Evolutionary conservation across 2,888 invertebrate genomes (phyloP).

Genomic region (Caprella mutica): DNA sequence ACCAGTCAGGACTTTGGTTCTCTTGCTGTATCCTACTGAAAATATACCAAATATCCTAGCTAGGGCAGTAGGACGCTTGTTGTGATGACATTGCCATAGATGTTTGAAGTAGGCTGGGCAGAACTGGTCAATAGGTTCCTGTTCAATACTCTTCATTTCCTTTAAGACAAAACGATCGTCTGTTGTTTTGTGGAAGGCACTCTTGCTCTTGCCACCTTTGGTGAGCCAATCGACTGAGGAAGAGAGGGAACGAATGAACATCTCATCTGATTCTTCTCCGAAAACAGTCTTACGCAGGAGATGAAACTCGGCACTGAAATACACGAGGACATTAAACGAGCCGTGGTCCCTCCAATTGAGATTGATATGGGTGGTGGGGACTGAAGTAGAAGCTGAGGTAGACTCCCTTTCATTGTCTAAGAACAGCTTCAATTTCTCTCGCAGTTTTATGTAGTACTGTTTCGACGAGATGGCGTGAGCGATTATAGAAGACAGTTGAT

Average conservation of each 20-base stretch:
- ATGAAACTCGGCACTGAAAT: slow-evolving; percentile 79
- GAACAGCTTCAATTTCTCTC: no score
- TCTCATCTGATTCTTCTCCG: slow-evolving; percentile 43
- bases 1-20: neutral
- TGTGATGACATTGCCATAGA: slow-evolving; percentile 61
- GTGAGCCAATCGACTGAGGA: slow-evolving; percentile 66
- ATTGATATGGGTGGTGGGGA: neutral
- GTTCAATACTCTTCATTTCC: slow-evolving; percentile 84
- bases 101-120: slow-evolving; percentile 91
- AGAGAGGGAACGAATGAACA: slow-evolving; percentile 41
- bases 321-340: slow-evolving; percentile 11
- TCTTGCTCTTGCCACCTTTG: slow-evolving; percentile 93
- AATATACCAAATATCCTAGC: slow-evolving; percentile 69
- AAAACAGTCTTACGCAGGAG: slow-evolving; percentile 55
- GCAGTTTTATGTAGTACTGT: slow-evolving; percentile 56
- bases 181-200: slow-evolving; percentile 56
- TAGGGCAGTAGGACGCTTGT: slow-evolving; percentile 64
- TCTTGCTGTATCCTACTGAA: neutral
- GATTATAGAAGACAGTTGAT: slow-evolving; percentile 71
- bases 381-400: no score
- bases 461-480: slow-evolving; percentile 64
- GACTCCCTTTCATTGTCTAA: no score
- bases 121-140: slow-evolving; percentile 82
- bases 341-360: slow-evolving; percentile 3
- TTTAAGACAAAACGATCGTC: slow-evolving; percentile 91